These are phyloP conservation scores for Recurvirostra avosetta DNA, from an alignment of 2,113 vertebrate genomes.

Conservation along the genomic window DNA sequence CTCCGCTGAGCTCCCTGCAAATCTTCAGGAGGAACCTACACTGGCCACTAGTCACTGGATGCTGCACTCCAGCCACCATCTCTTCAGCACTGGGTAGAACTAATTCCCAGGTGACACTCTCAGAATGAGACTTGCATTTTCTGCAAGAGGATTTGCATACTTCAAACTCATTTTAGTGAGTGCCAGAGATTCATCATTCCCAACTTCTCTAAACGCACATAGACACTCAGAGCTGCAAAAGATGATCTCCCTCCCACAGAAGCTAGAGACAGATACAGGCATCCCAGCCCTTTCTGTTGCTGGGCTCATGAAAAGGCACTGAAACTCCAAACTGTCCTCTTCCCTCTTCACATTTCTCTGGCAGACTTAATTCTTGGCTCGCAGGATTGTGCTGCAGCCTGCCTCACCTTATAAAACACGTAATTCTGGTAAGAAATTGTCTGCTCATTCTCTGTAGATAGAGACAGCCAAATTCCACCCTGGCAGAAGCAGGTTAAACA, in stretches of 20 bases:
- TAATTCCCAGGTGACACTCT: not conserved
- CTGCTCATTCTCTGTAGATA: not conserved
- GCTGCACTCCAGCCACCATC: not conserved
- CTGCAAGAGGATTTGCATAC: not conserved
- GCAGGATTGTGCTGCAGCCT: not conserved
- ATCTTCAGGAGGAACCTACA: not conserved
- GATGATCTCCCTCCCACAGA: not conserved
- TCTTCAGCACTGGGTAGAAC: not conserved
- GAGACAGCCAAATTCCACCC: slow-evolving; percentile 28
- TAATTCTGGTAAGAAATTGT: not conserved
- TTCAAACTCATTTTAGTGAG: not conserved
- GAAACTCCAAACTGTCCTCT: not conserved
- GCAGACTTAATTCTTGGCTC: not conserved
- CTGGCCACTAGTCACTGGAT: not conserved
- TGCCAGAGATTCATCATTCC: not conserved
- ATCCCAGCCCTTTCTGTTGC: not conserved
- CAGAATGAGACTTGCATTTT: not conserved
- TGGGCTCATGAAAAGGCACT: not conserved
- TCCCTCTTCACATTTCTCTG: not conserved
- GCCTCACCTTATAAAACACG: slow-evolving; percentile 1
- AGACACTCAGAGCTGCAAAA: not conserved
- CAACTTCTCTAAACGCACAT: not conserved
- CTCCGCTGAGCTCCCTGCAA: not conserved
- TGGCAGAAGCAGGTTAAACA: not conserved
- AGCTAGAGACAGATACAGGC: not conserved